phyloP scores from a whole-genome alignment of 2,797 vertebrate genomes.

The Mycteria americana region DNA sequence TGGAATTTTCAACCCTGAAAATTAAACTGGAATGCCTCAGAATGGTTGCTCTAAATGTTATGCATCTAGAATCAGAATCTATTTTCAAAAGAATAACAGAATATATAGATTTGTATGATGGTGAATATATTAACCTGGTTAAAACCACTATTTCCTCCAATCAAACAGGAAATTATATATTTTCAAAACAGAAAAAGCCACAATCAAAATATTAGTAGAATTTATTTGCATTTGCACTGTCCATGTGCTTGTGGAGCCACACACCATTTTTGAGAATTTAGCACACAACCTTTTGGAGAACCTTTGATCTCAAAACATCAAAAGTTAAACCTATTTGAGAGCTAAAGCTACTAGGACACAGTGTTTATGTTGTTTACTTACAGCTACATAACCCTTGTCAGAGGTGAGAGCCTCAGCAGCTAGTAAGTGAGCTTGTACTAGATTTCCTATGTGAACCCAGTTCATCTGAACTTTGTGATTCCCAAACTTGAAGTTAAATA shows the following conservation, averaged over 20 bases:
- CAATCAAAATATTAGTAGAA: background rate
- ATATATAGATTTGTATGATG: background rate
- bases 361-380: slow-evolving; percentile 74
- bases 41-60: background rate
- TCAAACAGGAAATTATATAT: background rate
- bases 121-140: background rate
- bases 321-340: background rate
- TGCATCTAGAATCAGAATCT: background rate
- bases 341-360: background rate
- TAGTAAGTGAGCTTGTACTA: slow-evolving; percentile 86
- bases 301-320: background rate
- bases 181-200: background rate
- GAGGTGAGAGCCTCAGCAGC: slow-evolving; percentile 84
- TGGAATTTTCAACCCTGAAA: background rate
- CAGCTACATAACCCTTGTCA: slow-evolving; percentile 81
- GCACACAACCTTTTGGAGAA: background rate
- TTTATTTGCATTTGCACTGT: background rate
- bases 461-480: slow-evolving; percentile 85
- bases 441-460: slow-evolving; percentile 91
- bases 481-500: slow-evolving; percentile 89
- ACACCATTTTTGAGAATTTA: background rate
- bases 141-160: background rate
- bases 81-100: background rate
- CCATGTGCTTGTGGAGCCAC: background rate
- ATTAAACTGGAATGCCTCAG: background rate